A percentile compares a stretch with the other conserved stretches of the same genome.
Evolutionary conservation across 2,888 invertebrate genomes (phyloP).

Genomic region (Harmothoe impar): DNA sequence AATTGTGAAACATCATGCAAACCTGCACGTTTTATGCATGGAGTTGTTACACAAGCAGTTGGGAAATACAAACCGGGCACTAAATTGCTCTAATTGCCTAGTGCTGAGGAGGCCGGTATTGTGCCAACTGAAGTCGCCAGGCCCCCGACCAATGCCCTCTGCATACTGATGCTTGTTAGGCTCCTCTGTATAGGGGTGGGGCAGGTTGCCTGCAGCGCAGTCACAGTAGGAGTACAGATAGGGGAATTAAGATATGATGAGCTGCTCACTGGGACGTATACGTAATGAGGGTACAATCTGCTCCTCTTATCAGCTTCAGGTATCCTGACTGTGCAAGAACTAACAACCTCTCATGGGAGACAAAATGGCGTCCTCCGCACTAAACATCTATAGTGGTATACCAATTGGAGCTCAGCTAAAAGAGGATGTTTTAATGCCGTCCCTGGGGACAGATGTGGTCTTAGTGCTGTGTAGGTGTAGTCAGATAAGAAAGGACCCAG

Average conservation of each 20-base stretch:
- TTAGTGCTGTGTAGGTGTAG: background rate
- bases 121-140: background rate
- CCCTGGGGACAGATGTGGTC: too few species aligned
- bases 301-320: too few species aligned
- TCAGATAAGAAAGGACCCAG: background rate
- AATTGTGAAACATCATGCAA: constrained; percentile 26
- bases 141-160: background rate
- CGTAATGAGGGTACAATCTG: too few species aligned
- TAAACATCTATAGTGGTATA: too few species aligned
- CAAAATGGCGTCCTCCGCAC: too few species aligned
- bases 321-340: background rate
- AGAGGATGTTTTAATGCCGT: too few species aligned
- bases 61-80: background rate
- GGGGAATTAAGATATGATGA: too few species aligned
- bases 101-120: background rate
- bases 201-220: background rate
- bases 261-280: too few species aligned
- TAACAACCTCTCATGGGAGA: too few species aligned
- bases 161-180: background rate
- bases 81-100: background rate
- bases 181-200: background rate
- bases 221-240: background rate
- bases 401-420: too few species aligned
- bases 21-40: background rate
- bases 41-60: background rate